Percentiles rank a stretch among this genome's conserved stretches.
phyloP scores from a whole-genome alignment of 2,113 vertebrate genomes.

The Nymphicus hollandicus region DNA sequence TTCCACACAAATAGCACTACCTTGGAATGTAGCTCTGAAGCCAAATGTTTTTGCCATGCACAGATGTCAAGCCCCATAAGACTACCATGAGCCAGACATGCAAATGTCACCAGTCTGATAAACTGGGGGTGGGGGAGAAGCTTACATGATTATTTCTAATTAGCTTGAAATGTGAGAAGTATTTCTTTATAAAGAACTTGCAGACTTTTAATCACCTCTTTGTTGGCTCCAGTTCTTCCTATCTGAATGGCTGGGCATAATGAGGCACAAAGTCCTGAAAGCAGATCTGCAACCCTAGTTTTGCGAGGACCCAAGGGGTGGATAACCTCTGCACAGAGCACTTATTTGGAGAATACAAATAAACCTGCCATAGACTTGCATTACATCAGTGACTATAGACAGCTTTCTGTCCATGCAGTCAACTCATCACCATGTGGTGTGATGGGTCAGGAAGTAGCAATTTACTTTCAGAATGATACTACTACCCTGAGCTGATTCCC shows the following conservation, averaged over 20 bases:
- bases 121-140: background rate
- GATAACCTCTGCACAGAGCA: background rate
- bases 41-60: background rate
- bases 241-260: background rate
- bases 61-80: background rate
- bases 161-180: background rate
- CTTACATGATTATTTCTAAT: background rate
- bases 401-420: background rate
- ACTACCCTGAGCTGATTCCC: background rate
- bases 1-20: background rate
- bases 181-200: background rate
- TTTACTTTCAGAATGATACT: background rate
- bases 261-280: background rate
- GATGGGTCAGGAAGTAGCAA: background rate
- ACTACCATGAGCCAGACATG: background rate
- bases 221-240: background rate
- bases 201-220: background rate
- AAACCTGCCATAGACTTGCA: background rate
- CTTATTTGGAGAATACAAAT: background rate
- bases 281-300: background rate
- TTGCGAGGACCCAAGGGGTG: background rate
- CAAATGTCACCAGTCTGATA: background rate
- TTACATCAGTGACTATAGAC: accelerated
- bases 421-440: background rate
- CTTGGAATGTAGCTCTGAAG: background rate